These are phyloP conservation scores for Arge pagana DNA, from an alignment of 2,888 invertebrate species.

Conservation along the genomic window DNA sequence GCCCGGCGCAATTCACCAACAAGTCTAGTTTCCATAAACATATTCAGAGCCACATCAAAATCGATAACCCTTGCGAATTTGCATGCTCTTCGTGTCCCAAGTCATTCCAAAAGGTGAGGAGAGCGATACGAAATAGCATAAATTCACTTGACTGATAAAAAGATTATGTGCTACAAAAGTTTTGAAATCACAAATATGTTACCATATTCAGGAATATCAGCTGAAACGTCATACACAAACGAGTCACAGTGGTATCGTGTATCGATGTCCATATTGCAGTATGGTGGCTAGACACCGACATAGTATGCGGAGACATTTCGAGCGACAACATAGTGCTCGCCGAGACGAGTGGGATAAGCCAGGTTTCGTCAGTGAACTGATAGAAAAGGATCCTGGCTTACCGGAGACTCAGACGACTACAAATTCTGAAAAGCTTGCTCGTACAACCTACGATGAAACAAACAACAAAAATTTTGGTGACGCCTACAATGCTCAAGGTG, in stretches of 20 bases:
- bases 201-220: slow-evolving; percentile 50
- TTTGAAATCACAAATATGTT: slow-evolving; percentile 56
- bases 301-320: slow-evolving; percentile 37
- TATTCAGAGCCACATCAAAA: slow-evolving; percentile 30
- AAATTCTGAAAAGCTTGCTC: slow-evolving; percentile 1
- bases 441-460: slow-evolving; percentile 12
- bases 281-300: slow-evolving; percentile 36
- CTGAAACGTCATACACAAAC: slow-evolving; percentile 54
- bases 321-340: slow-evolving; percentile 32
- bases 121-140: not conserved
- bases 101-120: slow-evolving; percentile 31
- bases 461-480: slow-evolving; percentile 12
- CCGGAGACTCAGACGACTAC: not conserved
- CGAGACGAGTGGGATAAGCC: slow-evolving; percentile 34
- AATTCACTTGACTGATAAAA: not conserved
- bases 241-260: slow-evolving; percentile 51
- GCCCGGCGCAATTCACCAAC: slow-evolving; percentile 32
- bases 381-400: slow-evolving; percentile 27
- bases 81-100: slow-evolving; percentile 36
- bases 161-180: slow-evolving; percentile 46
- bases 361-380: slow-evolving; percentile 33
- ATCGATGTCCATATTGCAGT: slow-evolving; percentile 37
- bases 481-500: slow-evolving; percentile 15
- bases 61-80: slow-evolving; percentile 29
- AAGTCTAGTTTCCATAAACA: slow-evolving; percentile 34